These are phyloP conservation scores for Drosophila parabipectinata DNA, from an alignment of 1,140 invertebrate genomes.

Conservation along the genomic window DNA sequence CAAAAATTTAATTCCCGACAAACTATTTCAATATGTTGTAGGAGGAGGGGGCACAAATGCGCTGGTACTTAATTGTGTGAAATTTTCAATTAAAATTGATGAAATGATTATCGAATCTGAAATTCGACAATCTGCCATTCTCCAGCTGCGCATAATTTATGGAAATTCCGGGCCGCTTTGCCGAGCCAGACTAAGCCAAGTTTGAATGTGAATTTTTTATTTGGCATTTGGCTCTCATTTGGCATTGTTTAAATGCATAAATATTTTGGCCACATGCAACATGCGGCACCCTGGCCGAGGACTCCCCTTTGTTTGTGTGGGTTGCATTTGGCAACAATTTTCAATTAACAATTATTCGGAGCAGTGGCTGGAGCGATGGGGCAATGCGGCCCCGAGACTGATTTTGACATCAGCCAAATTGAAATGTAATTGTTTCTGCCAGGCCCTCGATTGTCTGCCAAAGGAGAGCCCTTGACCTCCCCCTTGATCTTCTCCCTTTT, in stretches of 20 bases:
- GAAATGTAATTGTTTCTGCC: constrained; percentile 79
- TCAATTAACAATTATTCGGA: constrained; percentile 73
- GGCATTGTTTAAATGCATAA: constrained; percentile 73
- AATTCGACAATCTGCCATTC: constrained; percentile 15
- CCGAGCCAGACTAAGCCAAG: constrained; percentile 20
- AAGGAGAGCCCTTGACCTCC: constrained; percentile 16
- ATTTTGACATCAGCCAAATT: constrained; percentile 76
- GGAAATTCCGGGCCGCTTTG: constrained; percentile 40
- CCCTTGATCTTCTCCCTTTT: not conserved
- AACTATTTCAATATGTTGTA: constrained; percentile 10
- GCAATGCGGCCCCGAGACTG: constrained; percentile 42
- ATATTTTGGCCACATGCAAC: constrained; percentile 62
- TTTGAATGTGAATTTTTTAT: constrained; percentile 8
- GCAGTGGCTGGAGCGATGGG: constrained; percentile 1
- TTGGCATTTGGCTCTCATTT: constrained; percentile 42
- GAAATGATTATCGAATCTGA: constrained; percentile 53
- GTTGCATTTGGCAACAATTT: constrained; percentile 59
- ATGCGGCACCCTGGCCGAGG: constrained; percentile 20
- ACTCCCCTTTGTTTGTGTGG: constrained; percentile 30
- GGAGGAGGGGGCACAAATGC: not conserved
- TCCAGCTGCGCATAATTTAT: constrained; percentile 64
- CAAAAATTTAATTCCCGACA: constrained; percentile 3
- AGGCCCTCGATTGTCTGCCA: constrained; percentile 29
- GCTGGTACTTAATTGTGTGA: constrained; percentile 62
- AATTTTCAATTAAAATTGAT: constrained; percentile 79